These are phyloP conservation scores for Zeus faber DNA, from an alignment of 2,113 vertebrate species.

Conservation along the genomic window DNA sequence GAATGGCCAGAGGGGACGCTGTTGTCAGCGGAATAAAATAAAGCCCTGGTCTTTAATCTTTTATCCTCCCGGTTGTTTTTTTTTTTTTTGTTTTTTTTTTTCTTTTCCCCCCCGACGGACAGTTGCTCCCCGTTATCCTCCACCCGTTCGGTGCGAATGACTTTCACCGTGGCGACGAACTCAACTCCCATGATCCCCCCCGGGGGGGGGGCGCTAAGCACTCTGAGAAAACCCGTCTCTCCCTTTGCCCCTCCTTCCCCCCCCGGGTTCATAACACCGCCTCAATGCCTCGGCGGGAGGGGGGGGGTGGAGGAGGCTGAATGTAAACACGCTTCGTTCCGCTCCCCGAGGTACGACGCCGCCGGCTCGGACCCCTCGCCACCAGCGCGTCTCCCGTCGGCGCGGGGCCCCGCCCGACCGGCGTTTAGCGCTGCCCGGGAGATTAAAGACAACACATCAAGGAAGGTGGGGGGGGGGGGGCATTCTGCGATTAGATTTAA, in stretches of 20 bases:
- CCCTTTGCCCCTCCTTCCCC: slow-evolving; percentile 10
- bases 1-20: slow-evolving; percentile 56
- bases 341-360: too few relatives aligned
- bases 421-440: background rate
- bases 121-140: too few relatives aligned
- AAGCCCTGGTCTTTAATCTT: slow-evolving; percentile 25
- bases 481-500: slow-evolving; percentile 64
- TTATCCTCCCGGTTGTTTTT: slow-evolving; percentile 17
- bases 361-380: too few relatives aligned
- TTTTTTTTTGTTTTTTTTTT: too few relatives aligned
- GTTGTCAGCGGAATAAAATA: slow-evolving; percentile 40
- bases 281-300: slow-evolving; percentile 43
- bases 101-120: too few relatives aligned
- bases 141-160: too few relatives aligned
- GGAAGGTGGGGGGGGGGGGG: slow-evolving; percentile 62
- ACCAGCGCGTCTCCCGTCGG: too few relatives aligned
- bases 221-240: slow-evolving; percentile 47
- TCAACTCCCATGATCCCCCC: slow-evolving; percentile 37
- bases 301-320: slow-evolving; percentile 77
- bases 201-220: slow-evolving; percentile 59
- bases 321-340: slow-evolving; percentile 79
- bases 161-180: slow-evolving; percentile 32
- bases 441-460: slow-evolving; percentile 45
- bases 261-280: too few relatives aligned
- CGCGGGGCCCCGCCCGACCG: too few relatives aligned